phyloP scores from a whole-genome alignment of 2,797 vertebrate genomes.

The Coendou prehensilis region DNA sequence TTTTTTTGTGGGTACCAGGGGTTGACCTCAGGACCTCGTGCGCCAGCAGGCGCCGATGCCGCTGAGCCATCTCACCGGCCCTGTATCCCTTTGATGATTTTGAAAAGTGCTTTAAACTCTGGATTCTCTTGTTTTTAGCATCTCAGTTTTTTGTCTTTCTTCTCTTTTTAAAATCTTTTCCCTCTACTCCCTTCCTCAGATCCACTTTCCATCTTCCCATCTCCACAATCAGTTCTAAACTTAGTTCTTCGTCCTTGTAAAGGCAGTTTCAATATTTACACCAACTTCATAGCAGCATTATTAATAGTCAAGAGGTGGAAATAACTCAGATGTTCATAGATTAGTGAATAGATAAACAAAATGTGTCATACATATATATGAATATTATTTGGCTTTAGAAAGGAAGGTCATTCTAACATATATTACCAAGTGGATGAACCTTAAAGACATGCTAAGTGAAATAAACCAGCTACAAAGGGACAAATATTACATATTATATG shows the following conservation, averaged over 20 bases:
- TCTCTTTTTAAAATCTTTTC: background rate
- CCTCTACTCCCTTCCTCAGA: background rate
- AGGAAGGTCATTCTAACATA: constrained; percentile 44
- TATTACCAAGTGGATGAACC: background rate
- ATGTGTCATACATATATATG: background rate
- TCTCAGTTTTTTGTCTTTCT: background rate
- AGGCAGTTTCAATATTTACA: constrained; percentile 50
- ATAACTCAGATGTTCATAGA: background rate
- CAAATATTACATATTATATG: background rate
- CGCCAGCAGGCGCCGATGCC: too few species aligned
- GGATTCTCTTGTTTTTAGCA: background rate
- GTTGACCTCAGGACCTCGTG: too few species aligned
- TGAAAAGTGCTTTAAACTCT: constrained; percentile 48
- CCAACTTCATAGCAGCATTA: background rate
- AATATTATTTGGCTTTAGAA: background rate
- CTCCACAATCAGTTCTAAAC: background rate
- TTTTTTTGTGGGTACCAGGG: too few species aligned
- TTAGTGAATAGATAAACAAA: background rate
- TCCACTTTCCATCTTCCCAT: background rate
- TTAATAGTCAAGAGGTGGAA: background rate
- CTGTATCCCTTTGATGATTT: background rate
- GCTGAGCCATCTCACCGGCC: too few species aligned
- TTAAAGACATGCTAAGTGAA: constrained; percentile 15
- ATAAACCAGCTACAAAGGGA: background rate
- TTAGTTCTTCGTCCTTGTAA: background rate